These are phyloP conservation scores for Pelusios castaneus DNA, from an alignment of 2,113 vertebrate species.

Conservation along the genomic window DNA sequence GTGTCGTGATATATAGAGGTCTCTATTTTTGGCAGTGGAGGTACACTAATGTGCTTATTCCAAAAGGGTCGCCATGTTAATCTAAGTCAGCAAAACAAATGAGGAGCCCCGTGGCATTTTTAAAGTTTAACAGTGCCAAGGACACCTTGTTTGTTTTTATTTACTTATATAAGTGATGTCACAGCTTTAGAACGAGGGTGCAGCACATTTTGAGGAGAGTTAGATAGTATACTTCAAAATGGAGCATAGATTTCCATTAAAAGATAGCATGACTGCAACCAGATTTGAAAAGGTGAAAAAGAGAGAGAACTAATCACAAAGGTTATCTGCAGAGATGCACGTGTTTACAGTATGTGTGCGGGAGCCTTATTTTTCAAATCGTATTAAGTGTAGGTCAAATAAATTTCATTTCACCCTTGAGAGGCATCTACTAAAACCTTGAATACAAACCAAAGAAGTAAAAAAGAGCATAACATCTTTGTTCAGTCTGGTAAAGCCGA, in stretches of 20 bases:
- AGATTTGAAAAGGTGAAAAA: background rate
- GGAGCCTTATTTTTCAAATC: background rate
- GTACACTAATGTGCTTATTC: background rate
- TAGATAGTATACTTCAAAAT: background rate
- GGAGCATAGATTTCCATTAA: background rate
- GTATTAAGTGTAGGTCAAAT: background rate
- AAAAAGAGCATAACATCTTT: background rate
- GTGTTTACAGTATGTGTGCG: background rate
- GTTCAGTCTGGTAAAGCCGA: background rate
- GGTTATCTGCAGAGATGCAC: background rate
- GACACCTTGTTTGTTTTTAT: too few species aligned
- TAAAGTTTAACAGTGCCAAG: too few species aligned
- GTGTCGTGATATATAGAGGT: background rate
- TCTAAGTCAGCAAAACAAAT: too few species aligned
- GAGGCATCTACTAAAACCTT: background rate
- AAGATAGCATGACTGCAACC: background rate
- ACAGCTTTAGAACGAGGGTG: background rate
- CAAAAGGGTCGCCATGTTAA: too few species aligned
- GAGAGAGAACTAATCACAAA: background rate
- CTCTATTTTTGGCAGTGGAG: background rate
- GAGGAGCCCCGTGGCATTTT: too few species aligned
- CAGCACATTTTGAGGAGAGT: background rate
- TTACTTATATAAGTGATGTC: background rate
- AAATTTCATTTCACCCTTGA: background rate
- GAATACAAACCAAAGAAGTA: background rate